Base-by-base conservation (phyloP, 2,113 vertebrate species). In the Vicugna pacos region DNA sequence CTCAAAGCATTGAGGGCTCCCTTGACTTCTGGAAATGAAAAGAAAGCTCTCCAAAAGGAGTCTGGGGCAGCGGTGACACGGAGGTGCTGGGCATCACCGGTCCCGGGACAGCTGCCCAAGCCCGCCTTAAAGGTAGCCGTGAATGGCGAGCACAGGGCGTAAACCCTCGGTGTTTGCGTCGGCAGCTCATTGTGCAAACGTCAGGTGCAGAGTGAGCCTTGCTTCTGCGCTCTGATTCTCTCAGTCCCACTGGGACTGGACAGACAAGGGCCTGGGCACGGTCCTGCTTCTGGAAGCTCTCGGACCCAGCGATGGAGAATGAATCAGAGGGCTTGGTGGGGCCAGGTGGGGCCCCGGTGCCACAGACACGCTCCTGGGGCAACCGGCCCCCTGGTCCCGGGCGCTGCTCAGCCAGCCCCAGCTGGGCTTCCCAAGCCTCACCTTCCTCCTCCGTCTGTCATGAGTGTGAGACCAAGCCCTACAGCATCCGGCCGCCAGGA, bases 131-230 rank as follows among this genome's bases (percentile, higher is more conserved):
- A 32, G 9, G n/a, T 16, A 7, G 14, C 5, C 10, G 24, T 2
- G 35, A 30, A 2, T 16, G 1, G 10, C n/a, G 46, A 20, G 32
- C 5, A 48, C 13, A 0, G 11, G 3, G 5, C 2, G 15, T 3
- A 24, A 1, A 2, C 52, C 42, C 70, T 80, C 3, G 8, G 0
- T 0, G 1, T 9, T 0, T 0, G n/a, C 6, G 2, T 6, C 14
- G 13, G 4, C 0, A 8, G 9, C 50, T 8, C 2, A 3, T 6
- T 8, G 12, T 10, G 8, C 4, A 10, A 12, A 20, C 7, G 1
- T 3, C 26, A 6, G 8, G 46, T 1, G 0, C 17, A 32, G 81
- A 9, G 10, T 0, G 7, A 4, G 6, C 32, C 56, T 1, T 0
- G 12, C n/a, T 12, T 12, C 48, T 2, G 7, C 5, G 11, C 20